These are phyloP conservation scores for Hydropsyche betteni DNA, from an alignment of 2,888 invertebrate genomes.

Conservation along the genomic window DNA sequence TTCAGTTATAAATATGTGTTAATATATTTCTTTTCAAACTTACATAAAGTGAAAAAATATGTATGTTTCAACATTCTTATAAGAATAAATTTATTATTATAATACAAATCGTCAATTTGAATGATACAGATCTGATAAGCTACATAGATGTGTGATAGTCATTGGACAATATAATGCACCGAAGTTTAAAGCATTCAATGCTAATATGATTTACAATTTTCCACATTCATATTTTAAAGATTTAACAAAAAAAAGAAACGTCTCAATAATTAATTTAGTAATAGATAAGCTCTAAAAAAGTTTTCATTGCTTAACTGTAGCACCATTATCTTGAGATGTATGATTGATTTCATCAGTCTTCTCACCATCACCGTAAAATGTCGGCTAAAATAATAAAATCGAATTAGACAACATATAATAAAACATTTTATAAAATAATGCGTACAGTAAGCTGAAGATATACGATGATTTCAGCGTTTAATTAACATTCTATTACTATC, in stretches of 20 bases:
- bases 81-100: conserved; percentile 18
- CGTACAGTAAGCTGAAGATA: background rate
- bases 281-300: conserved; percentile 9
- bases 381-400: conserved; percentile 64
- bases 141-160: background rate
- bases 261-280: conserved; percentile 6
- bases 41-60: conserved; percentile 31
- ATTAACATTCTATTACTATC: background rate
- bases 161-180: conserved; percentile 14
- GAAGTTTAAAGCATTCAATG: conserved; percentile 33
- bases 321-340: conserved; percentile 61
- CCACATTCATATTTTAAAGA: conserved; percentile 37
- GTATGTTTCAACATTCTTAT: conserved; percentile 22
- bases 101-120: conserved; percentile 24
- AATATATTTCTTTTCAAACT: conserved; percentile 24
- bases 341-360: conserved; percentile 69
- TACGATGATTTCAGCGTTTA: background rate
- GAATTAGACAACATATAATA: background rate
- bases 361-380: conserved; percentile 72
- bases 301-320: conserved; percentile 52
- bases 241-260: conserved; percentile 10
- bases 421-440: background rate
- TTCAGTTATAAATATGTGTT: conserved; percentile 28
- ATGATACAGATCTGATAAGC: conserved; percentile 25
- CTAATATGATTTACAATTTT: conserved; percentile 30